Conservation (phyloP, 2,797 vertebrate genomes). For the Artibeus jamaicensis region DNA sequence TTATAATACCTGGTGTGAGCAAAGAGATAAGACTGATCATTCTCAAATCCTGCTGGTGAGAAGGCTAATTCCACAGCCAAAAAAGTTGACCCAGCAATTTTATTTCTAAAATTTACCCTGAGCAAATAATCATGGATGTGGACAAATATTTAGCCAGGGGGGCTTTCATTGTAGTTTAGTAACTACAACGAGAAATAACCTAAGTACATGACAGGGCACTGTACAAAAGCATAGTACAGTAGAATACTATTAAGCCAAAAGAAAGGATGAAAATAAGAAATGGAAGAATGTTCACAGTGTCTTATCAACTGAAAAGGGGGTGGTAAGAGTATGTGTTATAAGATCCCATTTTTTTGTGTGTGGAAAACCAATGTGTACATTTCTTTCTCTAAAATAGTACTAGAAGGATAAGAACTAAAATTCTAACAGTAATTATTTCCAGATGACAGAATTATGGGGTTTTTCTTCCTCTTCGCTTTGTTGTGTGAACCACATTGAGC, state of each 20-base stretch:
- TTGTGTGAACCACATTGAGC: background rate
- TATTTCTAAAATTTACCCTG: background rate
- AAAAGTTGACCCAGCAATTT: background rate
- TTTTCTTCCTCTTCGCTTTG: background rate
- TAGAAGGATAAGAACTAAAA: background rate
- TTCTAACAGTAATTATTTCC: constrained; percentile 12
- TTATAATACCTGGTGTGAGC: background rate
- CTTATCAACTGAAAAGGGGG: background rate
- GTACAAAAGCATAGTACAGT: background rate
- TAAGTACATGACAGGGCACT: background rate
- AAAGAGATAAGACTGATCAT: background rate
- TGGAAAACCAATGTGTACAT: background rate
- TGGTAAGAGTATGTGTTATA: background rate
- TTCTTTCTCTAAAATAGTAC: background rate
- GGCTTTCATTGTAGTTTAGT: background rate
- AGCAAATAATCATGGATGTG: background rate
- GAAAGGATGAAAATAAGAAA: background rate
- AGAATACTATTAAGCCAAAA: background rate
- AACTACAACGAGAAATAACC: constrained; percentile 35
- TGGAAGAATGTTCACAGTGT: background rate
- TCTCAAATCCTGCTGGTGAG: background rate
- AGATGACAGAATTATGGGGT: background rate
- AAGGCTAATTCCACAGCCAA: background rate
- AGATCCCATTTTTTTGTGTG: background rate
- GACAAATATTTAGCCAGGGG: background rate